Evolutionary conservation across 2,113 vertebrate genomes (phyloP), one percentile per base, ranked within the genome.

Genomic region (Phalacrocorax carbo): DNA sequence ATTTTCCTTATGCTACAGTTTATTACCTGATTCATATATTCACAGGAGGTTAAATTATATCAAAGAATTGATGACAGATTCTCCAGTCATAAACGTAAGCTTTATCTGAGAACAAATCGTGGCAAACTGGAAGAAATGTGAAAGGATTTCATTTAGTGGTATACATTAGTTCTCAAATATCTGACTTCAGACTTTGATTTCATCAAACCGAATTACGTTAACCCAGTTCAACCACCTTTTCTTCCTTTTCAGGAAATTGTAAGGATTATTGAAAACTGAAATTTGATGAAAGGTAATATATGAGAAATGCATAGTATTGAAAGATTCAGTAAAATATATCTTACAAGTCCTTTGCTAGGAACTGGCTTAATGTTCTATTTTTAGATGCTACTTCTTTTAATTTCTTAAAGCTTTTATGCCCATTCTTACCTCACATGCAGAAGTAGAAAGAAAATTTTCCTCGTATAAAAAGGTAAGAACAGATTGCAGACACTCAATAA

Each of bases 141-240:
- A 90, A 94, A 90, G 62, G 44, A 82, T 82, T 92, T 96, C 3
- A 44, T 84, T 92, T 82, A 89, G 48, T 76, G 70, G 79, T 52
- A 75, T 22, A 13, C 3, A 61, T 76, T 71, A 68, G 32, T 71
- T 97, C 89, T 95, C 81, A 93, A 82, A 87, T 93, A 89, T 66
- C 55, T 86, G 60, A 93, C 81, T 95, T 88, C 22, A 60, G 72
- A 55, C 25, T 85, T 95, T 27, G 19, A 89, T 89, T 89, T 96
- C 61, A 79, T 85, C 61, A 87, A 88, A 91, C 8, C 73, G 79
- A 95, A 79, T 64, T 84, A 55, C 44, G 18, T 15, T 94, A 87
- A 66, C 40, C 48, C 40, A 48, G 36, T 84, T 87, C 62, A 80
- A 34, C 7, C 27, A 79, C 65, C 42, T 95, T 82, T 91, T 86